Evolutionary conservation across 2,888 invertebrate species (phyloP).

Genomic region (Norana najaformis): DNA sequence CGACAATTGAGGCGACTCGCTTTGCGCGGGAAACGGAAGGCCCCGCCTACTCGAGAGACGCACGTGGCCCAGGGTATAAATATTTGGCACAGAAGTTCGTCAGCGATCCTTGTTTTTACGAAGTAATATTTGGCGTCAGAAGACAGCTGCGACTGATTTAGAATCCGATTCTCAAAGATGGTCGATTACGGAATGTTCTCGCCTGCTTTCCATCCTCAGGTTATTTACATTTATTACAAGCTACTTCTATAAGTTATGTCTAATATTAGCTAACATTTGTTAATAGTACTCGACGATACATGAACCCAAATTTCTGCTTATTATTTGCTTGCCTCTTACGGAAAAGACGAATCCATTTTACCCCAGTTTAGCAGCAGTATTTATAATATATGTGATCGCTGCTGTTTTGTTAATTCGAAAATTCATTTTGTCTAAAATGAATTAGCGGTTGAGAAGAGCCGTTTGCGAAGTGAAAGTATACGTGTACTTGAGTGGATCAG

Average conservation of each 20-base stretch:
- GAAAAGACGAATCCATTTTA: background rate
- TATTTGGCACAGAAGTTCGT: background rate
- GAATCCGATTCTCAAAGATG: conserved; percentile 14
- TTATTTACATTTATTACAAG: background rate
- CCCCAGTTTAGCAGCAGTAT: too few relatives aligned
- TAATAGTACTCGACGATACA: background rate
- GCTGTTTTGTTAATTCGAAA: background rate
- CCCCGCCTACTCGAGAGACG: background rate
- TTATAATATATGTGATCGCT: too few relatives aligned
- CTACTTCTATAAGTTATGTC: background rate
- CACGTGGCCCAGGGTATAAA: background rate
- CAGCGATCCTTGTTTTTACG: background rate
- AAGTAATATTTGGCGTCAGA: background rate
- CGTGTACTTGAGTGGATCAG: too few relatives aligned
- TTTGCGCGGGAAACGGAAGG: background rate
- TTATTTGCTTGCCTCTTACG: background rate
- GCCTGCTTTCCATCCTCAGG: background rate
- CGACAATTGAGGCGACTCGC: background rate
- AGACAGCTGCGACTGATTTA: background rate
- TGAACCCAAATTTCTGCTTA: background rate
- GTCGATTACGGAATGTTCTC: conserved; percentile 21
- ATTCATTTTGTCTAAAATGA: too few relatives aligned
- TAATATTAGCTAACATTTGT: background rate
- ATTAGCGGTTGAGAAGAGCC: too few relatives aligned
- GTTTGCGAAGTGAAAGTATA: too few relatives aligned